Conservation (phyloP, 2,888 invertebrate species). For the Epinotia ramella region DNA sequence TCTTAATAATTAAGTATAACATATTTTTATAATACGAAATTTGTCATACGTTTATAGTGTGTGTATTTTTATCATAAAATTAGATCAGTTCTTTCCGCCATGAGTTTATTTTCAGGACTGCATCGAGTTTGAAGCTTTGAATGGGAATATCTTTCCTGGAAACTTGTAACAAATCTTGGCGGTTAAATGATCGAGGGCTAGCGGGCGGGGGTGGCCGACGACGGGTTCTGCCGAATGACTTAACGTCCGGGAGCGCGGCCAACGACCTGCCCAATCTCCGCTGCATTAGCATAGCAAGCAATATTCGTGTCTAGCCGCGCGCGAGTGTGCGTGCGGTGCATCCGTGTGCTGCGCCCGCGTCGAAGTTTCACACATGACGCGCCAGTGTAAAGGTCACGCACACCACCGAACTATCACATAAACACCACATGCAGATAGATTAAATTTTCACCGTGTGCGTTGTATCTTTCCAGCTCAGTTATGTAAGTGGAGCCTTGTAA, state of each 20-base stretch:
- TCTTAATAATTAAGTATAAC: no score
- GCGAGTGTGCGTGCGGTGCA: conserved; percentile 59
- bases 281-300: conserved; percentile 85
- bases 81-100: neutral
- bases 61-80: no score
- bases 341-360: conserved; percentile 59
- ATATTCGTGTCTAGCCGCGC: conserved; percentile 76
- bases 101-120: neutral
- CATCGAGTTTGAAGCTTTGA: conserved; percentile 3
- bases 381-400: conserved; percentile 48
- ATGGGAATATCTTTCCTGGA: conserved; percentile 48
- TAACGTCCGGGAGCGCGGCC: conserved; percentile 83
- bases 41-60: neutral
- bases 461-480: conserved; percentile 48
- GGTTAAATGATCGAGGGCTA: conserved; percentile 62
- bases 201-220: conserved; percentile 72
- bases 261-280: conserved; percentile 86
- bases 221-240: conserved; percentile 82
- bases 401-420: conserved; percentile 39
- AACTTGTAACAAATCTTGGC: conserved; percentile 40
- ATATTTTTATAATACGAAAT: neutral
- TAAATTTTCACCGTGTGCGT: conserved; percentile 52
- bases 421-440: conserved; percentile 61
- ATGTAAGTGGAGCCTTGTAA: conserved; percentile 47
- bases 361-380: conserved; percentile 50